phyloP scores from a whole-genome alignment of 2,888 invertebrate genomes.

The Chironomus tentans region DNA sequence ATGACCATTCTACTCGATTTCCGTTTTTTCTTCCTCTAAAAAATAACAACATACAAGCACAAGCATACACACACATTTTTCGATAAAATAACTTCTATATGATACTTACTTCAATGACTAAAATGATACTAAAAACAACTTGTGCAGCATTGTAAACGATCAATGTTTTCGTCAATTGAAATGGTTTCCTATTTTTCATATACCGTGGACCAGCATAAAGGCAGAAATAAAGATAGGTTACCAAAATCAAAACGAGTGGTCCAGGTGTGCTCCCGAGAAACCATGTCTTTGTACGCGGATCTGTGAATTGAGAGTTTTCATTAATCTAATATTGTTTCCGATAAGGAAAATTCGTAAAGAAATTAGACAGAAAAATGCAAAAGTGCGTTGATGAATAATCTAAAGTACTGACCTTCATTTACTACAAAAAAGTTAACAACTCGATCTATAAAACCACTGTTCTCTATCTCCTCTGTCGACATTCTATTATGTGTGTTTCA shows the following conservation, averaged over 20 bases:
- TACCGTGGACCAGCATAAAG: slow-evolving; percentile 72
- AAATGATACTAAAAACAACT: slow-evolving; percentile 70
- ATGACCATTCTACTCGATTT: background rate
- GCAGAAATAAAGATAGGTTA: slow-evolving; percentile 63
- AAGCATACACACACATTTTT: no score
- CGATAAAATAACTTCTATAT: no score
- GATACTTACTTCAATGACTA: slow-evolving; percentile 58
- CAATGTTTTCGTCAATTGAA: slow-evolving; percentile 66
- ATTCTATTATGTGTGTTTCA: background rate
- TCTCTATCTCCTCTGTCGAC: background rate
- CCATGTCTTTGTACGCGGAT: slow-evolving; percentile 62
- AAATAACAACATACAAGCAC: background rate
- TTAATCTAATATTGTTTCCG: background rate
- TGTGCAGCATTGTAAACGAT: slow-evolving; percentile 82
- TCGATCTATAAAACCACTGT: slow-evolving; percentile 32
- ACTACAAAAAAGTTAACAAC: slow-evolving; percentile 42
- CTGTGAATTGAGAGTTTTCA: slow-evolving; percentile 41
- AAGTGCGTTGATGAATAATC: no score
- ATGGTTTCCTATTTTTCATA: slow-evolving; percentile 82
- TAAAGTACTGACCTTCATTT: slow-evolving; percentile 40
- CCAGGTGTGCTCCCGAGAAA: slow-evolving; percentile 63
- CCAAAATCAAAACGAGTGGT: slow-evolving; percentile 58
- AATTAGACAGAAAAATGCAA: no score
- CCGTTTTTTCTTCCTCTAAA: background rate
- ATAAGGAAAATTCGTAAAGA: background rate